Conservation (phyloP, 2,113 vertebrate genomes). For the Pteruthius melanotis region DNA sequence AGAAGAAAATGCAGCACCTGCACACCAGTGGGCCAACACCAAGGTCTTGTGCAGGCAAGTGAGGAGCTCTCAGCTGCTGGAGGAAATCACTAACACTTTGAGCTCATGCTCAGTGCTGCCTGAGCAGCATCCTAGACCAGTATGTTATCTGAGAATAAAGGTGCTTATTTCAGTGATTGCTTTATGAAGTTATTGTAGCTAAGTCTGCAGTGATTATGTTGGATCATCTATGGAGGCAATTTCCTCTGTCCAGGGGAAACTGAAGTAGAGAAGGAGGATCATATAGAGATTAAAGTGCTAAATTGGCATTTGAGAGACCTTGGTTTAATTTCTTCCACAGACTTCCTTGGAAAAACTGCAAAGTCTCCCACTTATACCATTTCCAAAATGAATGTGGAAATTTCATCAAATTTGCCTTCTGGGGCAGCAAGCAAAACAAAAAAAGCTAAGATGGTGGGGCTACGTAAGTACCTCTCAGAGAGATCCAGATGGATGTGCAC, state of each 20-base stretch:
- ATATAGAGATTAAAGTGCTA: background rate
- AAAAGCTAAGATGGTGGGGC: background rate
- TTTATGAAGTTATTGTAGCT: background rate
- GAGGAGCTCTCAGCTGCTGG: background rate
- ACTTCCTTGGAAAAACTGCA: background rate
- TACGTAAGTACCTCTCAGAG: background rate
- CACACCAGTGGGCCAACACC: fast-evolving
- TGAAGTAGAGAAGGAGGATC: background rate
- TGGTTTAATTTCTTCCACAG: background rate
- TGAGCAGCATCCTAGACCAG: background rate
- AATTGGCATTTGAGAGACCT: background rate
- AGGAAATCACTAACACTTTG: background rate
- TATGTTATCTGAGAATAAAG: background rate
- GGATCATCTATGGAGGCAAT: background rate
- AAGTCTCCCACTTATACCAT: background rate
- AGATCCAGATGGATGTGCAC: background rate
- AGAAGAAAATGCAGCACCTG: background rate
- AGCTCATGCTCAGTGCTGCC: background rate
- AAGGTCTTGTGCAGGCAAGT: fast-evolving
- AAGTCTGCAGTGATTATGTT: background rate
- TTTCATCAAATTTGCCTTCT: background rate
- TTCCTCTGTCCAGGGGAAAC: background rate
- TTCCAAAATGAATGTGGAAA: background rate
- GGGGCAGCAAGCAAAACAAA: background rate
- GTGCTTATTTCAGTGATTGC: background rate